Evolutionary conservation across 2,888 invertebrate genomes (phyloP).

Genomic region (Patella ulyssiponensis): DNA sequence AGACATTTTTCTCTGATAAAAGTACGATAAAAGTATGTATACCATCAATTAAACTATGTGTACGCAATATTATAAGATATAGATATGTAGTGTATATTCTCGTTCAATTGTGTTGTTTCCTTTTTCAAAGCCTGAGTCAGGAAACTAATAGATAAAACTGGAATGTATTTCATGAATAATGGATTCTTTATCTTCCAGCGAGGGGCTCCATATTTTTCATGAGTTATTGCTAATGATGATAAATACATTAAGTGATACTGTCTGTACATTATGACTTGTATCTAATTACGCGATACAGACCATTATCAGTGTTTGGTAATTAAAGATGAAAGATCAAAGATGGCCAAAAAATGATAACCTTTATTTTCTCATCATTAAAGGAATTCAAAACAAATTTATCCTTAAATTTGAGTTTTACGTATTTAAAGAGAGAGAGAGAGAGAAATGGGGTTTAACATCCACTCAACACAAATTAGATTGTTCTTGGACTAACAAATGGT

Average conservation of each 20-base stretch:
- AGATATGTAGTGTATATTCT: too few species aligned
- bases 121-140: background rate
- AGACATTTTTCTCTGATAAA: too few species aligned
- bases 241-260: background rate
- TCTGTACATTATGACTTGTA: background rate
- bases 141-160: background rate
- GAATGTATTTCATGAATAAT: background rate
- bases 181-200: background rate
- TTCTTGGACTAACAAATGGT: too few species aligned
- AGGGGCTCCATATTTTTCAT: background rate
- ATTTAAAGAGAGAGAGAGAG: too few species aligned
- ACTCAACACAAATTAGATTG: too few species aligned
- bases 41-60: too few species aligned
- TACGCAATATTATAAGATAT: too few species aligned
- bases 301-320: background rate
- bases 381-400: too few species aligned
- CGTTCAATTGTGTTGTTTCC: background rate
- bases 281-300: conserved; percentile 1
- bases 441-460: too few species aligned
- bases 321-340: conserved; percentile 9
- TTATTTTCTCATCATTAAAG: too few species aligned
- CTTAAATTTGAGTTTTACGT: too few species aligned
- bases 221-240: background rate
- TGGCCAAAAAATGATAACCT: background rate
- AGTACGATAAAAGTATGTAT: too few species aligned